Conservation (phyloP, 2,797 vertebrate genomes). For the Pangasius larnaudii region DNA sequence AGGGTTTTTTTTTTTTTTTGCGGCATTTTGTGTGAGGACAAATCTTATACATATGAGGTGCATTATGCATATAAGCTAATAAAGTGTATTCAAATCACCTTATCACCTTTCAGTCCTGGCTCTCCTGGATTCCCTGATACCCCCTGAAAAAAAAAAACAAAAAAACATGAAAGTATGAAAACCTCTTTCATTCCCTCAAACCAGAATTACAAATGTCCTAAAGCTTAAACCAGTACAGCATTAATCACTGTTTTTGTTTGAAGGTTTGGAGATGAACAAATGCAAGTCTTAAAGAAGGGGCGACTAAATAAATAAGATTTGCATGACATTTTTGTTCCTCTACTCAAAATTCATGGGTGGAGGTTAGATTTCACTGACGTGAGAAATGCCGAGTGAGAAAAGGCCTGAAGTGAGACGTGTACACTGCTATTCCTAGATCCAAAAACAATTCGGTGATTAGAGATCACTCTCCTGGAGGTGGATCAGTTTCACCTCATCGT, state of each 20-base stretch:
- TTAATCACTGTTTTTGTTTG: slow-evolving; percentile 17
- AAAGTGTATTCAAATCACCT: slow-evolving; percentile 90
- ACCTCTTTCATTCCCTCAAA: slow-evolving; percentile 4
- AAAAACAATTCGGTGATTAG: slow-evolving; percentile 63
- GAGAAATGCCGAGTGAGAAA: background rate
- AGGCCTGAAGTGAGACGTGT: background rate
- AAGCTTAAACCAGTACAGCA: background rate
- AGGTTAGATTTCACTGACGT: slow-evolving; percentile 1
- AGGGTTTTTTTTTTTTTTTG: background rate
- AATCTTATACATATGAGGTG: background rate
- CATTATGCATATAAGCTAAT: slow-evolving; percentile 72
- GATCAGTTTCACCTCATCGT: slow-evolving; percentile 32
- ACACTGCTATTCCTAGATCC: slow-evolving; percentile 1
- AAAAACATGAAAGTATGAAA: slow-evolving; percentile 21
- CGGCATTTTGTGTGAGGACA: background rate
- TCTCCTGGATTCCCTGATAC: slow-evolving; percentile 91
- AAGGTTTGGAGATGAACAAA: slow-evolving; percentile 3
- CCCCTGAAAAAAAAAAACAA: slow-evolving; percentile 81
- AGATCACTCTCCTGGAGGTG: background rate
- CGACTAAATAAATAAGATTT: background rate
- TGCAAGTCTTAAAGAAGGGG: background rate
- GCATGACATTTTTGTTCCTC: background rate
- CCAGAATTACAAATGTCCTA: background rate
- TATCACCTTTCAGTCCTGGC: slow-evolving; percentile 99
- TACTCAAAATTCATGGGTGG: background rate